Base-by-base conservation (phyloP, 2,888 invertebrate genomes). In the Chydorus sphaericus region DNA sequence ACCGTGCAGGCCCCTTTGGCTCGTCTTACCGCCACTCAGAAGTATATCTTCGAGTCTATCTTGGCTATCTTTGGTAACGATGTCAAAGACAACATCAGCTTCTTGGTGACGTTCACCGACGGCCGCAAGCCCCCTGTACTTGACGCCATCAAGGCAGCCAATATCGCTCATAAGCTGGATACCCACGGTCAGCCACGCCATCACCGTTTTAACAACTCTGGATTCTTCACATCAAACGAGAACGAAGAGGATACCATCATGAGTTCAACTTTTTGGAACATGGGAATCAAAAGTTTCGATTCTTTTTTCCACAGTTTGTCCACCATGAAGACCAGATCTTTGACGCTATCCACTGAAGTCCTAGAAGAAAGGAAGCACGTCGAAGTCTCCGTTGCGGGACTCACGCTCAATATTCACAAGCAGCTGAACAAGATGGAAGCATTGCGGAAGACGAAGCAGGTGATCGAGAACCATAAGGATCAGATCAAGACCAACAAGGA, bases 41-140 rank as follows among this genome's bases (percentile, higher is more conserved):
- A 37, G 18, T 59, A 62, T 50, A 56, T 62, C 14, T 61, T 60
- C 33, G 60, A 61, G 33, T 58, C 58, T 23, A 57, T 62, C 20
- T 55, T 62, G n/a, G 51, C 58, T 7, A 56, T 64, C 48, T 62
- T 62, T 57, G 62, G 63, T 7, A 61, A 58, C 29, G 62, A 62
- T 38, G 48, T 64, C 14, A 57, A 50, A 18, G 55, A 59, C n/a
- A 63, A 62, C 28, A 62, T 62, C 18, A 60, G 53, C 38, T 14
- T 62, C 16, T 52, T 62, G 54, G 49, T 58, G n/a, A 63, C 62
- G 6, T 62, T 62, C 57, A 59, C 63, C 20, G 62, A 62, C 57
- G 60, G 55, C 26, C 54, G 51, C 28, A 36, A 20, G n/a, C 62
- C 62, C 14, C 63, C 63, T 20, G 59, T 63, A 11, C 53, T 62